Conservation (phyloP, 2,888 invertebrate genomes). For the Andrena camellia region DNA sequence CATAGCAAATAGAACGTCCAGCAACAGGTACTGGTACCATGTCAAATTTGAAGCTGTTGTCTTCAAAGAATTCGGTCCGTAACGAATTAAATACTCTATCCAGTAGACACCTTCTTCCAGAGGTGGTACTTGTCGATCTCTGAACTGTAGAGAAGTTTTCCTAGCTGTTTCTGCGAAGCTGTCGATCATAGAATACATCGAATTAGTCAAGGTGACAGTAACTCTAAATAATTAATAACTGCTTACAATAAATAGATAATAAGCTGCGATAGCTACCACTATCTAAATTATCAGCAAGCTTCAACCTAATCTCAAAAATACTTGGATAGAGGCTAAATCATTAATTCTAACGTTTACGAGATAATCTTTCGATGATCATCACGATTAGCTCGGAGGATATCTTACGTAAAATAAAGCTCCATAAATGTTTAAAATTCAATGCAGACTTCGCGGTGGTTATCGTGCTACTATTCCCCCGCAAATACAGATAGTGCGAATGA, state of each 20-base stretch:
- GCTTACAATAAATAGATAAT: no score
- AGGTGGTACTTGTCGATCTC: conserved; percentile 68
- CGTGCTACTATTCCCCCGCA: conserved; percentile 6
- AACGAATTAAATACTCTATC: conserved; percentile 69
- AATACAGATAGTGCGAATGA: conserved; percentile 16
- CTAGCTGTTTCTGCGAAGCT: conserved; percentile 65
- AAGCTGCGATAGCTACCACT: no score
- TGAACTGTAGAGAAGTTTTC: conserved; percentile 61
- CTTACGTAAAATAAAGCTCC: background rate
- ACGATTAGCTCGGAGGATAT: background rate
- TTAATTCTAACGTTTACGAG: background rate
- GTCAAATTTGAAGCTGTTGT: conserved; percentile 72
- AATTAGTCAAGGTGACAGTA: background rate
- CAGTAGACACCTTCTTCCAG: conserved; percentile 70
- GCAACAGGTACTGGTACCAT: conserved; percentile 77
- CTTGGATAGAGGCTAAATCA: background rate
- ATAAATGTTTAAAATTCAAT: conserved; percentile 19
- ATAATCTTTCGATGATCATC: background rate
- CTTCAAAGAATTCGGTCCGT: conserved; percentile 68
- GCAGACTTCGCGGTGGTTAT: conserved; percentile 5
- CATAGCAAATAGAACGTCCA: conserved; percentile 71
- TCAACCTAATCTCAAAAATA: background rate
- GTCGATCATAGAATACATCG: conserved; percentile 17
- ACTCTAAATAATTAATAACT: background rate
- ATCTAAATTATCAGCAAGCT: background rate